Evolutionary conservation across 2,888 invertebrate species (phyloP).

Genomic region (Eupithecia tripunctaria): DNA sequence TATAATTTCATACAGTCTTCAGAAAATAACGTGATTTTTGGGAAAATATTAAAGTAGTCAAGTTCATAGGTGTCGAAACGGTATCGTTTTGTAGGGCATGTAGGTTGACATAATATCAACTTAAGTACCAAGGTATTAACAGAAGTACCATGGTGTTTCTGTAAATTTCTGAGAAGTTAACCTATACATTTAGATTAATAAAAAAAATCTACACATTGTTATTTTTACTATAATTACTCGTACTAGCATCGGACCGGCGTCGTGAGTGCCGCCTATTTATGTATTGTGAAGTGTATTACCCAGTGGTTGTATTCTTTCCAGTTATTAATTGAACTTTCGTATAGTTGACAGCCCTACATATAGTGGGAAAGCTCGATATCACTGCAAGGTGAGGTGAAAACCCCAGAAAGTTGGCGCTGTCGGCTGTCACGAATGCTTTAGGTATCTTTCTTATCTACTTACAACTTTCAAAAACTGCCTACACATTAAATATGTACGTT

Average conservation of each 20-base stretch:
- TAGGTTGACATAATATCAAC: not conserved
- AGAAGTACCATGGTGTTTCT: no score
- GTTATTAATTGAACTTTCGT: slow-evolving; percentile 20
- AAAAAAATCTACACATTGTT: not conserved
- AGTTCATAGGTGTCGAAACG: not conserved
- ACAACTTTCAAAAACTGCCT: slow-evolving; percentile 49
- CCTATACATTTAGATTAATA: not conserved
- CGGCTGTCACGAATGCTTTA: slow-evolving; percentile 64
- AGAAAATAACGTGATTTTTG: not conserved
- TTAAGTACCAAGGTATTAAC: not conserved
- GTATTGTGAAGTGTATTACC: not conserved
- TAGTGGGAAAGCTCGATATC: slow-evolving; percentile 74
- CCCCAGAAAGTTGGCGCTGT: slow-evolving; percentile 59
- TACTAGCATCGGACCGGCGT: not conserved
- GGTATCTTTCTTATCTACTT: slow-evolving; percentile 39
- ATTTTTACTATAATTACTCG: not conserved
- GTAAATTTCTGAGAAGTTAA: not conserved
- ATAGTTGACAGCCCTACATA: slow-evolving; percentile 56
- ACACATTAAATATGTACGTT: slow-evolving; percentile 35
- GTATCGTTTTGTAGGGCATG: not conserved
- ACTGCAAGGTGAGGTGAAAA: slow-evolving; percentile 71
- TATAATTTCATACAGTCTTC: not conserved
- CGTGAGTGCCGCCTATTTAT: not conserved
- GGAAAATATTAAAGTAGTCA: not conserved
- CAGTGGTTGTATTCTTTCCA: not conserved